phyloP scores from a whole-genome alignment of 2,888 invertebrate species.

The Oscheius sp. region DNA sequence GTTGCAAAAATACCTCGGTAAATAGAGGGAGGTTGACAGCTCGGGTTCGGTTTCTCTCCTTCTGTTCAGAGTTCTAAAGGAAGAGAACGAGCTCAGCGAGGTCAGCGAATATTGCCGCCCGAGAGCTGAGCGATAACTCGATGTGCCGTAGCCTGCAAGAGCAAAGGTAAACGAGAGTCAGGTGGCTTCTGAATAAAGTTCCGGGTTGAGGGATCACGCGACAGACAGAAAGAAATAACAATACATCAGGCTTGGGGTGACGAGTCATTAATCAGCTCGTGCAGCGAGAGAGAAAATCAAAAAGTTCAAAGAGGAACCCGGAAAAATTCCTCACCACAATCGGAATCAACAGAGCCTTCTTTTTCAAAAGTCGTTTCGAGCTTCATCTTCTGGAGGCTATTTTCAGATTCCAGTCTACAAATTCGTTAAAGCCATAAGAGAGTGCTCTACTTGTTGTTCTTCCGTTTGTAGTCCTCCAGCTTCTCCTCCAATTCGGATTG shows the following conservation, averaged over 20 bases:
- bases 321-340: conserved; percentile 45
- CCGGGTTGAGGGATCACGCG: not conserved
- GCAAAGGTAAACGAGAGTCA: not conserved
- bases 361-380: conserved; percentile 53
- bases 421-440: not conserved
- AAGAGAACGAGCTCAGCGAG: conserved; percentile 50
- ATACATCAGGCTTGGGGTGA: not conserved
- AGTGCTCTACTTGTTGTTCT: conserved; percentile 36
- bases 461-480: conserved; percentile 49
- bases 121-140: conserved; percentile 40
- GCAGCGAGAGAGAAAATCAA: too few species aligned
- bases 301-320: too few species aligned
- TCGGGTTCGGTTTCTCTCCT: conserved; percentile 51
- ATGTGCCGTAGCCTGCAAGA: conserved; percentile 31
- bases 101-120: conserved; percentile 54
- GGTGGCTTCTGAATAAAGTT: not conserved
- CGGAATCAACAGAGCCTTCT: conserved; percentile 65
- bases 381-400: conserved; percentile 50
- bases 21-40: conserved; percentile 30
- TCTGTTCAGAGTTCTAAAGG: conserved; percentile 46
- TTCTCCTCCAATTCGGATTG: conserved; percentile 55
- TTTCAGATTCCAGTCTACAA: conserved; percentile 58
- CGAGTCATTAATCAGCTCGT: too few species aligned
- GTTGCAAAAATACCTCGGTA: conserved; percentile 10
- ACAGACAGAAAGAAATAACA: not conserved